Evolutionary conservation across 2,888 invertebrate species (phyloP), one percentile per base, ranked within the genome.

Genomic region (Drosophila leonis): DNA sequence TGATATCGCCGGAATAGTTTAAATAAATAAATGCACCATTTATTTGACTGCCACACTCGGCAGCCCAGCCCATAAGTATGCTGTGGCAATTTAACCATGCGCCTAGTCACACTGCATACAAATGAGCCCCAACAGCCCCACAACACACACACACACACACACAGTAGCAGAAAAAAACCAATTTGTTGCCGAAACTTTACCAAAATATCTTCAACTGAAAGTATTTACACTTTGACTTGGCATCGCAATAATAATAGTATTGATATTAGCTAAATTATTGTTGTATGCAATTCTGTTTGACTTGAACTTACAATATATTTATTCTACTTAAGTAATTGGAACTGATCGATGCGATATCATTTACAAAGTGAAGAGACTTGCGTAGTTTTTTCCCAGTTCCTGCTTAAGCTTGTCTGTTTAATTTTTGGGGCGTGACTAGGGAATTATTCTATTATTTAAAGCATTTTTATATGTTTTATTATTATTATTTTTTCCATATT

Each of bases 21-120:
- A 68, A 75, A 82, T 78, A 87, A 76, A 83, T 80, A 81, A 72
- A 87, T 66, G 63, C 57, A 63, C 63, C 61, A 65, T 59, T 64
- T 85, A 61, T 65, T 85, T 56, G 49, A 52, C 54, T 77, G 29
- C 54, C 62, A 42, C 48, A 49, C 51, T 46, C 33, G n/a, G 29
- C 39, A 24, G 9, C 20, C 31, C 55, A 46, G 41, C 51, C 46
- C 65, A 54, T 41, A 54, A 56, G 51, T 46, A 35, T 60, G 63
- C 60, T 31, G 56, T 57, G 56, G n/a, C 49, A 76, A 64, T 64
- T 48, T n/a, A 18, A 27, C 24, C 46, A 15, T 31, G 15, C 52
- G 66, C 24, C 65, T 65, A 42, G 65, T 65, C 65, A 27, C 65
- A 33, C 65, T 66, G 55, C 60, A 52, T 29, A 60, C 65, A 27